phyloP scores from a whole-genome alignment of 2,797 vertebrate species.

The Natrix natrix region DNA sequence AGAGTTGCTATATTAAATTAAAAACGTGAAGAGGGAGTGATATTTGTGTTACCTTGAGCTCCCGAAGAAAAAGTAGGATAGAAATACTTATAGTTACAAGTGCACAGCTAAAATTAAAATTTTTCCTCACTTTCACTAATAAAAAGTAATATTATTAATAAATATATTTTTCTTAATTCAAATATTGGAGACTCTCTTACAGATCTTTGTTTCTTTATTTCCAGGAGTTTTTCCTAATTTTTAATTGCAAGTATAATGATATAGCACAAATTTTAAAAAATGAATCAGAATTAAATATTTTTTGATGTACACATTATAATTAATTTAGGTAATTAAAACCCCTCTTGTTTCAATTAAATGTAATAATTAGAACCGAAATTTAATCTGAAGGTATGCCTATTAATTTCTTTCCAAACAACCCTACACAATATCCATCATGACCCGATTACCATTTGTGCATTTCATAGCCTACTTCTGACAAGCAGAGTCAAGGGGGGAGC shows the following conservation, averaged over 20 bases:
- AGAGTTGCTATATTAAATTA: background rate
- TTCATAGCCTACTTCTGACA: background rate
- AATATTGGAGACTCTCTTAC: background rate
- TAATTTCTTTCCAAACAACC: background rate
- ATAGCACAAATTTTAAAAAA: background rate
- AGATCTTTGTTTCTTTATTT: background rate
- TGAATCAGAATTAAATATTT: background rate
- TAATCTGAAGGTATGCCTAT: background rate
- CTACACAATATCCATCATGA: background rate
- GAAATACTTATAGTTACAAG: background rate
- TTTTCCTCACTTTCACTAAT: background rate
- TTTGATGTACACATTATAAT: background rate
- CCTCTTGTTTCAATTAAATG: background rate
- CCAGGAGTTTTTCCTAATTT: background rate
- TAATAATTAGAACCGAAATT: background rate
- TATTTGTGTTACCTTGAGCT: background rate
- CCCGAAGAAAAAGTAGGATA: background rate
- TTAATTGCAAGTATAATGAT: background rate
- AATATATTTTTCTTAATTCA: background rate
- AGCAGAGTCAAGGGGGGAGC: background rate
- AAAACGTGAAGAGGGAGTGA: background rate
- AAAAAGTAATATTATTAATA: background rate
- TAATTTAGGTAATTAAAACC: background rate
- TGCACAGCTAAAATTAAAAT: background rate
- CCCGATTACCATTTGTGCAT: background rate